Conservation (phyloP, 2,888 invertebrate species). For the Erebia epiphron region DNA sequence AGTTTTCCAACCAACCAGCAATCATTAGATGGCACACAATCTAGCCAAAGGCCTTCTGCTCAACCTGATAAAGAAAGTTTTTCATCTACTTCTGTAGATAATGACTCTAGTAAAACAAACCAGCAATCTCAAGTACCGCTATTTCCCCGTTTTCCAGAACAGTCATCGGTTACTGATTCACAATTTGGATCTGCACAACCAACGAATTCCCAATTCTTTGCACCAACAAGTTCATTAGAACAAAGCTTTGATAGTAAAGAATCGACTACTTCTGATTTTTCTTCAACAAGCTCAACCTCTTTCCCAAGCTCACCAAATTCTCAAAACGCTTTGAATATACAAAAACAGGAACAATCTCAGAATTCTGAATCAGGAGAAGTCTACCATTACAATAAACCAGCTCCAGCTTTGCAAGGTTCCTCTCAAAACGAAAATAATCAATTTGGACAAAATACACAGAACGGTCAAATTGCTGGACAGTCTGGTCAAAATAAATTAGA, state of each 20-base stretch:
- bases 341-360: background rate
- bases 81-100: background rate
- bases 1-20: background rate
- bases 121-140: background rate
- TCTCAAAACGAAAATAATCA: slow-evolving; percentile 5
- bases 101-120: background rate
- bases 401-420: slow-evolving; percentile 22
- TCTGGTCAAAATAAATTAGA: background rate
- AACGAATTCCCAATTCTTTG: background rate
- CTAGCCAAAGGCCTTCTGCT: too few relatives aligned
- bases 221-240: background rate
- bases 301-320: background rate
- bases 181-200: background rate
- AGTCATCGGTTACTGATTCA: background rate
- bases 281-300: background rate
- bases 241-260: background rate
- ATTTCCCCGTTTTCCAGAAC: background rate
- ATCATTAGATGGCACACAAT: background rate
- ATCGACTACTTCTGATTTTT: background rate
- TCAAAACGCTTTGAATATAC: background rate
- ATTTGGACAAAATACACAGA: slow-evolving; percentile 17
- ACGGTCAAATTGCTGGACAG: background rate
- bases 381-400: slow-evolving; percentile 40
- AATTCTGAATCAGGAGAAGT: slow-evolving; percentile 25
- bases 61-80: slow-evolving; percentile 7